These are phyloP conservation scores for Globodera rostochiensis DNA, from an alignment of 1,140 invertebrate species.

Conservation along the genomic window DNA sequence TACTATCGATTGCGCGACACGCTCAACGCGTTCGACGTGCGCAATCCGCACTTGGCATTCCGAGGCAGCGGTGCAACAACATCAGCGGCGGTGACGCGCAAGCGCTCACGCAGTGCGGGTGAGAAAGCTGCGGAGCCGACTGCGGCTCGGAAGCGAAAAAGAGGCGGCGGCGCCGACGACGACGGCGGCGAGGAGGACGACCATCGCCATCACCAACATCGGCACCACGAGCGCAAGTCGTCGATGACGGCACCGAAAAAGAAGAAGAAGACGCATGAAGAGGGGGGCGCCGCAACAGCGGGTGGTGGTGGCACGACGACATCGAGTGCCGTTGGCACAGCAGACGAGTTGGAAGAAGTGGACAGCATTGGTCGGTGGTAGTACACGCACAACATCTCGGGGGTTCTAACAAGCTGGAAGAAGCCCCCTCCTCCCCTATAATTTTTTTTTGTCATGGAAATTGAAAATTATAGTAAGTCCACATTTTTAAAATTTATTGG, in stretches of 20 bases:
- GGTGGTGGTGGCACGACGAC: neutral
- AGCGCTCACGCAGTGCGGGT: neutral
- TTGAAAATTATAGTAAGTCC: too few relatives aligned
- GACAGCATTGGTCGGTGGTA: neutral
- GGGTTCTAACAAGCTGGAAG: too few relatives aligned
- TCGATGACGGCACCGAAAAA: neutral
- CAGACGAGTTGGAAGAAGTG: neutral
- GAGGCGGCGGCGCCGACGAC: neutral
- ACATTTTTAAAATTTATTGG: neutral
- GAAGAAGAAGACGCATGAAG: neutral
- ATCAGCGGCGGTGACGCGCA: neutral
- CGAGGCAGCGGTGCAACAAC: conserved; percentile 18
- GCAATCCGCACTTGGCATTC: conserved; percentile 30
- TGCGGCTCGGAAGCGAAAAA: neutral
- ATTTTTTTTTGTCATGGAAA: too few relatives aligned
- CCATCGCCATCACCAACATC: neutral
- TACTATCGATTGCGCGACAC: conserved; percentile 29
- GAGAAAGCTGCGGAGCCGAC: neutral
- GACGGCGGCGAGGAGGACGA: neutral
- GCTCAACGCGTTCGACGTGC: conserved; percentile 28
- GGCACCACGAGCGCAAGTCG: neutral
- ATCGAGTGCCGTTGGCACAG: neutral
- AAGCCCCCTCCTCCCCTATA: too few relatives aligned
- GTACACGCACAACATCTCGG: neutral
- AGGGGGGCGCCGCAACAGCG: neutral